A percentile compares a stretch with the other conserved stretches of the same genome.
These are phyloP conservation scores for Ciconia stormi DNA, from an alignment of 2,113 vertebrate genomes.

Conservation along the genomic window DNA sequence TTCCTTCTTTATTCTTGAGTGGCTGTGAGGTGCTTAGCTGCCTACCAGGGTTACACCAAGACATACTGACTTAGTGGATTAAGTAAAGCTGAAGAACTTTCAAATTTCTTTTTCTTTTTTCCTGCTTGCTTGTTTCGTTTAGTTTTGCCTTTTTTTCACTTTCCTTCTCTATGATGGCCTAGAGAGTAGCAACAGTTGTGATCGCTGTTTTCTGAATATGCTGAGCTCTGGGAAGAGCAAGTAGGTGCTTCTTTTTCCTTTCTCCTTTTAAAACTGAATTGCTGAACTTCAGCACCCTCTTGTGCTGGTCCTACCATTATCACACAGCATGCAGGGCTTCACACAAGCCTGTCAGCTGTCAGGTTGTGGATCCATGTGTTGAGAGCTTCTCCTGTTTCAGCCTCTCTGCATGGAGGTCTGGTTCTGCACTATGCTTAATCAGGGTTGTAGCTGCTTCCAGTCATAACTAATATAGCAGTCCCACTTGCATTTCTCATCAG, in stretches of 20 bases:
- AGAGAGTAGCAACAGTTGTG: background rate
- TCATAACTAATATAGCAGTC: background rate
- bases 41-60: background rate
- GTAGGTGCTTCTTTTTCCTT: background rate
- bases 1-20: background rate
- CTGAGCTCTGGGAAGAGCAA: background rate
- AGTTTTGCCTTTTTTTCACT: background rate
- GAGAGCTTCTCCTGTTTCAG: background rate
- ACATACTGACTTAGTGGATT: background rate
- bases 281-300: background rate
- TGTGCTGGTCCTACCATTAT: background rate
- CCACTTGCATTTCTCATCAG: background rate
- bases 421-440: background rate
- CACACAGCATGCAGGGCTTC: background rate
- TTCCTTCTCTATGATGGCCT: background rate
- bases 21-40: background rate
- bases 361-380: background rate
- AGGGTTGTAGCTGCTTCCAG: background rate
- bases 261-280: background rate
- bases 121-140: background rate
- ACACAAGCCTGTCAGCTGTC: fast-evolving
- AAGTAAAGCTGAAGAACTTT: background rate
- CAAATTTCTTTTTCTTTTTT: background rate
- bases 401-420: background rate
- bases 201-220: background rate